Evolutionary conservation across 2,888 invertebrate genomes (phyloP).

Genomic region (Xestia sexstrigata): DNA sequence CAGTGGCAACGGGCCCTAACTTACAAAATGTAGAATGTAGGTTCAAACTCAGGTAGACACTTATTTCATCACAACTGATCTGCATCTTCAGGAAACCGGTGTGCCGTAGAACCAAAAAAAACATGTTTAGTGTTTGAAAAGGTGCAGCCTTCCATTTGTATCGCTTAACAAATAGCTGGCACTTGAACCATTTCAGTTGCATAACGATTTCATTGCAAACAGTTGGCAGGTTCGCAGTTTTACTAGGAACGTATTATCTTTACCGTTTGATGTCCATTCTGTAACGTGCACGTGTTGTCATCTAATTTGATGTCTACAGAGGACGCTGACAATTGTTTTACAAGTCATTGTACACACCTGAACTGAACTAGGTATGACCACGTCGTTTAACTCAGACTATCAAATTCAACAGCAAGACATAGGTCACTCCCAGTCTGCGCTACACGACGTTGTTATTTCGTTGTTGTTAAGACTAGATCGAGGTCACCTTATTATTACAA

Average conservation of each 20-base stretch:
- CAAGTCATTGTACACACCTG: not conserved
- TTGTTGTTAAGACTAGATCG: not conserved
- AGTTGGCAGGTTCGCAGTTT: slow-evolving; percentile 35
- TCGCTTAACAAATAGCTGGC: not conserved
- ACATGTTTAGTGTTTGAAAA: not conserved
- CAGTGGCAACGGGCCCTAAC: not conserved
- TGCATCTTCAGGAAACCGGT: not conserved
- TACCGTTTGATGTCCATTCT: slow-evolving; percentile 44
- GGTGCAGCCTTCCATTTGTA: not conserved
- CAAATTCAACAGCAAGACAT: not conserved
- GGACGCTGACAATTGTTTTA: not conserved
- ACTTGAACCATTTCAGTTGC: slow-evolving; percentile 30
- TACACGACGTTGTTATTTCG: not conserved
- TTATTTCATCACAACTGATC: not conserved
- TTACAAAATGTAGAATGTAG: not conserved
- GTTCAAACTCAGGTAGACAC: not conserved
- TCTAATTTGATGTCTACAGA: slow-evolving; percentile 1
- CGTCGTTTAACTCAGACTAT: not conserved
- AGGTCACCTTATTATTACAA: not conserved
- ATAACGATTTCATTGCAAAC: slow-evolving; percentile 31
- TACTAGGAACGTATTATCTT: slow-evolving; percentile 48
- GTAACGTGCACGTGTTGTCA: slow-evolving; percentile 28
- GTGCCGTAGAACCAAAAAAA: not conserved
- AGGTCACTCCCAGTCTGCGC: not conserved
- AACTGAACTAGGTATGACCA: not conserved